These are phyloP conservation scores for Saccostrea cuccullata DNA, from an alignment of 1,140 invertebrate species.

Conservation along the genomic window DNA sequence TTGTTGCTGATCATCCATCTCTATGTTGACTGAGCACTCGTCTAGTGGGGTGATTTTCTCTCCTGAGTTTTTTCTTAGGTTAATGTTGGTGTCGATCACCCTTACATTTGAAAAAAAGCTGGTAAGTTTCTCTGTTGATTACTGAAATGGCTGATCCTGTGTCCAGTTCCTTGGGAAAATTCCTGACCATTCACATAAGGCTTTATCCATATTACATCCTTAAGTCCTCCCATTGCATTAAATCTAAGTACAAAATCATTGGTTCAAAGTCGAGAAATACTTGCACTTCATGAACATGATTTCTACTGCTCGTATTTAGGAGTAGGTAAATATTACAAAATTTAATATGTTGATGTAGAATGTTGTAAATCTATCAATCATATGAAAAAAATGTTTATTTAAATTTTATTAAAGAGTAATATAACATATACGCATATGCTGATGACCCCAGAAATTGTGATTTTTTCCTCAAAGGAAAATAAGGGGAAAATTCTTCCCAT, in stretches of 20 bases:
- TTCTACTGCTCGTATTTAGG: too few relatives aligned
- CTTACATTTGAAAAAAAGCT: background rate
- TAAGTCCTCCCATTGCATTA: background rate
- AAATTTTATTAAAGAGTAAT: too few relatives aligned
- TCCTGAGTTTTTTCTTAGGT: background rate
- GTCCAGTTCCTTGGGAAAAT: background rate
- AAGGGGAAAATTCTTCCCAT: too few relatives aligned
- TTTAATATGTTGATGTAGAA: too few relatives aligned
- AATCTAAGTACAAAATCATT: background rate
- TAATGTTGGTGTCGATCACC: too few relatives aligned
- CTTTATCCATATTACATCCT: background rate
- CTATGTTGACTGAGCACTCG: background rate
- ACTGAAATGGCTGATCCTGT: background rate
- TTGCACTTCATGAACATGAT: background rate
- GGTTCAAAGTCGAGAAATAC: background rate
- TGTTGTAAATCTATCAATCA: too few relatives aligned
- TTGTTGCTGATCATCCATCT: background rate
- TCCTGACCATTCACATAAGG: too few relatives aligned
- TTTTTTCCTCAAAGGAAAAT: too few relatives aligned
- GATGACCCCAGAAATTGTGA: too few relatives aligned
- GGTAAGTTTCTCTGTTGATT: background rate
- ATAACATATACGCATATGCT: too few relatives aligned
- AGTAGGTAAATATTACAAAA: too few relatives aligned
- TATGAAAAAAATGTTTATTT: too few relatives aligned
- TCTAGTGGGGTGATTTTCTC: background rate